phyloP scores from a whole-genome alignment of 2,797 vertebrate genomes.

The Myotis planiceps region DNA sequence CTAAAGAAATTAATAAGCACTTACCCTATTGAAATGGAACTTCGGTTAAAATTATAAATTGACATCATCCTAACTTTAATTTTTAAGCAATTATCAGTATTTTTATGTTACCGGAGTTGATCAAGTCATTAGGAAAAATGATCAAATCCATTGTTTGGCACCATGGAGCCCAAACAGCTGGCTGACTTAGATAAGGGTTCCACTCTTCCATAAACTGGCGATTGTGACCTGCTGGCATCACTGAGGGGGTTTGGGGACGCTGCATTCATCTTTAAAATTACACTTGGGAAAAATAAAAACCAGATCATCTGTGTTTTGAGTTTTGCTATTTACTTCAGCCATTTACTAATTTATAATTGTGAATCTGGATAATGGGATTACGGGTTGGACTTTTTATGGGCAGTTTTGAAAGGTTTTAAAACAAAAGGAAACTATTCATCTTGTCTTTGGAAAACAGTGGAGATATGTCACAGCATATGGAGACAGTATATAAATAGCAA shows the following conservation, averaged over 20 bases:
- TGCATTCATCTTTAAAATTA: neutral
- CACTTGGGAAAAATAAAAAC: neutral
- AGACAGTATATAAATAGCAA: slow-evolving; percentile 1
- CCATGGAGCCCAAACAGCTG: neutral
- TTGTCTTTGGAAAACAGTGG: neutral
- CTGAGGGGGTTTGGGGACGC: neutral
- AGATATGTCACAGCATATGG: neutral
- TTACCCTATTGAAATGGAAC: neutral
- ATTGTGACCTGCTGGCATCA: neutral
- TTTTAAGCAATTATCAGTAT: slow-evolving; percentile 17
- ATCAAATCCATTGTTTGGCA: neutral
- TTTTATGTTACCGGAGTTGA: neutral
- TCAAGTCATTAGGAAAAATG: neutral
- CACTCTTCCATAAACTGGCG: neutral
- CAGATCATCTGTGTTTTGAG: neutral
- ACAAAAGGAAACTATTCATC: neutral
- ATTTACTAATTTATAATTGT: neutral
- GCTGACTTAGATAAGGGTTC: neutral
- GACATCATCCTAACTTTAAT: neutral
- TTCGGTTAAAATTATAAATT: slow-evolving; percentile 20
- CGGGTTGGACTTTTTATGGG: neutral
- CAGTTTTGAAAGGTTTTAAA: slow-evolving; percentile 23
- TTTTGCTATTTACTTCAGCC: neutral
- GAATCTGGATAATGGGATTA: neutral
- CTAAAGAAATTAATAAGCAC: slow-evolving; percentile 36